Evolutionary conservation across 2,888 invertebrate genomes (phyloP), one percentile per base, ranked within the genome.

Genomic region (Stenotaenia linearis): DNA sequence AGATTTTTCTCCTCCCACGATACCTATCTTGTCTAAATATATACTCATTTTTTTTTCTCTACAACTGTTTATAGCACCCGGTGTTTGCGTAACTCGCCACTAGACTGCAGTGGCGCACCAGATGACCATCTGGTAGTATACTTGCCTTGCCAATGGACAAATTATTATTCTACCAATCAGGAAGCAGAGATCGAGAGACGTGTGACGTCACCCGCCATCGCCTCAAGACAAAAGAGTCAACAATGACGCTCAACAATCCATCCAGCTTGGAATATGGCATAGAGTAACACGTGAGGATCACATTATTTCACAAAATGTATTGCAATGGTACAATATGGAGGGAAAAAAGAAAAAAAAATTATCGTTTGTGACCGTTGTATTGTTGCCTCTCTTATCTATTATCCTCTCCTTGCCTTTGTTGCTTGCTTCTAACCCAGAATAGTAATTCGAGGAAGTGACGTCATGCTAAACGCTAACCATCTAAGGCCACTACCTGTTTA

Each of bases 101-200:
- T 25, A 69, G 69, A 69, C 25, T 28, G 69, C 69, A 4, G 69
- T 69, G 69, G 69, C 69, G 69, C 69, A 69, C 69, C 69, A 69
- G 69, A 69, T 69, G 69, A 69, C 28, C 69, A 28, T 69, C 69
- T 69, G 69, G 69, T 69, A 25, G 69, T 69, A 28, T 69, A 69
- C 69, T 69, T 69, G 69, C 69, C 69, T 69, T 69, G 69, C 69
- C 69, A 69, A 69, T 69, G 69, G 69, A 69, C 69, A 69, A 69
- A 69, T 69, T 25, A 69, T 28, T 69, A 69, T 69, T 69, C 69
- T 28, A 69, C 69, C 69, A 69, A 69, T 69, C 69, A 69, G 69
- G 69, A 69, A 69, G 69, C 69, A 69, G 69, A 69, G 69, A 69
- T 25, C 25, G 69, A 69, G 69, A 69, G 69, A 69, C 69, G 69